Evolutionary conservation across 2,797 vertebrate species (phyloP).

Genomic region (Premnoplex brunnescens): DNA sequence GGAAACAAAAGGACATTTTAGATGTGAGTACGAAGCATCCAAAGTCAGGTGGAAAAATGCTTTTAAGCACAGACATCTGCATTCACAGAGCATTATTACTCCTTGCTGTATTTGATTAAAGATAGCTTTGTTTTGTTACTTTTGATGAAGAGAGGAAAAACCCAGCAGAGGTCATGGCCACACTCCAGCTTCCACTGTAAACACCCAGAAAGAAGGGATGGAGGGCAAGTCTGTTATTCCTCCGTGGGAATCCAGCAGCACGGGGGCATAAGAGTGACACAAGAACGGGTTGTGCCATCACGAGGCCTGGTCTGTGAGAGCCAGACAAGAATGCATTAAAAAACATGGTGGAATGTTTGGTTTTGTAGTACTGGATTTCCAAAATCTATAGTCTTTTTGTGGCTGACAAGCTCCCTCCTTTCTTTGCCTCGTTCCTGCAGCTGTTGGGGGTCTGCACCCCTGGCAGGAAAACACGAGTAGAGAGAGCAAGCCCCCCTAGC

Average conservation of each 20-base stretch:
- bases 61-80: background rate
- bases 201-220: background rate
- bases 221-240: background rate
- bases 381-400: conserved; percentile 27
- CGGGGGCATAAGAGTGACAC: background rate
- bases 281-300: background rate
- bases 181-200: background rate
- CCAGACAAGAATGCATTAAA: conserved; percentile 6
- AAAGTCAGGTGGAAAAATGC: background rate
- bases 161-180: background rate
- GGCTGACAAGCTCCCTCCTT: background rate
- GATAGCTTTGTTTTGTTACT: background rate
- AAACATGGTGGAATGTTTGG: background rate
- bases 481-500: background rate
- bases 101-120: background rate
- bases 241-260: conserved; percentile 7
- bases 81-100: background rate
- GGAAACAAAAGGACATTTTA: background rate
- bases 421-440: conserved; percentile 16
- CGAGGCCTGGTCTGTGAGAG: background rate
- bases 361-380: conserved; percentile 29
- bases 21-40: background rate
- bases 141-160: background rate
- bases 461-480: conserved; percentile 46
- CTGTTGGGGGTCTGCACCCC: conserved; percentile 39